Evolutionary conservation across 1,140 invertebrate species (phyloP), one percentile per base, ranked within the genome.

Genomic region (Leptonema lineaticorne): DNA sequence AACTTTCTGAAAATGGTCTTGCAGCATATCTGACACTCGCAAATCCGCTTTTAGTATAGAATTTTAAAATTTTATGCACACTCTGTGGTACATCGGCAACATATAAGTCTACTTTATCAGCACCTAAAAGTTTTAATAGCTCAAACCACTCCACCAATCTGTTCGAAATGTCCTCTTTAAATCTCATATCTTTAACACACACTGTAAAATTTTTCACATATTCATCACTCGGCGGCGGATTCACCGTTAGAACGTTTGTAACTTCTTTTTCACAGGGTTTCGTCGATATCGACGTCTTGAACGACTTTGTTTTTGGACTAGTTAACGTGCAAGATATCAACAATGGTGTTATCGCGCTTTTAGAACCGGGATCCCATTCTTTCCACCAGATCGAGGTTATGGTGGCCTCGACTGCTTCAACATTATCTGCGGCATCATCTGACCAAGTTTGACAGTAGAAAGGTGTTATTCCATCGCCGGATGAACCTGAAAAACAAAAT

Each of bases 141-240:
- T 90, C 87, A 57, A 91, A 83, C 86, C 90, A 91, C 75, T 90
- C 87, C 2, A 89, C 75, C 27, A 91, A 74, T 70, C 81, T 81
- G 16, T 76, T 72, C 1, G 87, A 85, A 59, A 89, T 85, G 72
- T 90, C 87, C 58, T 85, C 80, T 30, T 80, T 72, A 74, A 90
- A 91, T 66, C 85, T 83, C 74, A 91, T 76, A 57, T 89, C 88
- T 77, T 91, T 91, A 0, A 90, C 86, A 74, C 89, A 91, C 28
- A 91, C 77, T 2, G 86, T 89, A 73, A 91, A 89, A 5, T 77
- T 78, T 71, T 78, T 74, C 56, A 74, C 71, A 62, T 76, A 74
- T 29, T 68, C 48, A 14, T 30, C 58, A 14, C 65, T 28, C 9
- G 67, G 27, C 18, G 26, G 58, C 29, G 77, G 76, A 60, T 75